Conservation (phyloP, 2,113 vertebrate genomes). For the Dicaeum eximium region DNA sequence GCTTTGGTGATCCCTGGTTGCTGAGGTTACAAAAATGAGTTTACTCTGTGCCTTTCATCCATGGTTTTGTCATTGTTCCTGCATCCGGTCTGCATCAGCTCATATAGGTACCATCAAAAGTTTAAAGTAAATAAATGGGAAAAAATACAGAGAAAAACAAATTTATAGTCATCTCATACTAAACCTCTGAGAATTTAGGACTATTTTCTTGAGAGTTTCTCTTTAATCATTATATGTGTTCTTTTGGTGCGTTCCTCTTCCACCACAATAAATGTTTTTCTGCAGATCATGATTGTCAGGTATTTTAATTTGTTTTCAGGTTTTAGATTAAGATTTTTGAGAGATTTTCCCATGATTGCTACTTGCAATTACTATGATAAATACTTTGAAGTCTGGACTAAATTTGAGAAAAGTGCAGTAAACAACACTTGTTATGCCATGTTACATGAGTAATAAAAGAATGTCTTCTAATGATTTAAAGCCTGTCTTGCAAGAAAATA, state of each 20-base stretch:
- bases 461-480: not conserved
- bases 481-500: not conserved
- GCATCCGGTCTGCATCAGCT: fast-evolving
- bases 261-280: not conserved
- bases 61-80: not conserved
- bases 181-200: not conserved
- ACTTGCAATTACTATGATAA: not conserved
- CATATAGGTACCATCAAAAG: not conserved
- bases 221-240: not conserved
- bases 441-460: not conserved
- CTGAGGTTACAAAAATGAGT: not conserved
- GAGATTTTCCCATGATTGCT: not conserved
- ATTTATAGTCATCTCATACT: not conserved
- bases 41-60: not conserved
- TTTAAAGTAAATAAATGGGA: not conserved
- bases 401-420: not conserved
- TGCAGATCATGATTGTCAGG: not conserved
- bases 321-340: not conserved
- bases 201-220: not conserved
- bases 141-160: not conserved
- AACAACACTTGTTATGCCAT: not conserved
- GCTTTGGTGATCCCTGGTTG: not conserved
- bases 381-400: not conserved
- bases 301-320: not conserved
- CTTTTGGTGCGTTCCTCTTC: not conserved